Percentiles rank a stretch among this genome's conserved stretches.
phyloP scores from a whole-genome alignment of 1,140 invertebrate species.

The Ostrea edulis region DNA sequence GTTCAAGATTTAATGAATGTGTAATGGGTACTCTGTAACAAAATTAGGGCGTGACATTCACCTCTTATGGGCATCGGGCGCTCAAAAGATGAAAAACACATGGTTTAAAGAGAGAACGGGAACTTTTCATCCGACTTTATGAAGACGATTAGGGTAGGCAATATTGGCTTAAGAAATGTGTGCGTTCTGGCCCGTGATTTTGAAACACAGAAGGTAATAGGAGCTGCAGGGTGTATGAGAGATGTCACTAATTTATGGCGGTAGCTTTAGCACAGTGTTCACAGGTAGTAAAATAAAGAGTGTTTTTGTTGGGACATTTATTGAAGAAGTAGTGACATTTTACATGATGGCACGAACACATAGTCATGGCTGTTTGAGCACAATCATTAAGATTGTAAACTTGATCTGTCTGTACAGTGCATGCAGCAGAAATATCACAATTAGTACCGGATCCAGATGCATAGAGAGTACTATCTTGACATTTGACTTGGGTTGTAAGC shows the following conservation, averaged over 20 bases:
- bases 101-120: neutral
- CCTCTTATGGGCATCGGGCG: neutral
- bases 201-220: slow-evolving; percentile 26
- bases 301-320: slow-evolving; percentile 33
- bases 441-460: too few species aligned
- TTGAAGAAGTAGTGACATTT: slow-evolving; percentile 32
- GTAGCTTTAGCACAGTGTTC: slow-evolving; percentile 27
- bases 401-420: neutral
- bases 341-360: slow-evolving; percentile 36
- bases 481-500: too few species aligned
- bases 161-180: neutral
- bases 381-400: neutral
- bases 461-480: too few species aligned
- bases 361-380: neutral
- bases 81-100: slow-evolving; percentile 1
- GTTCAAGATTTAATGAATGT: slow-evolving; percentile 25
- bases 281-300: slow-evolving; percentile 35
- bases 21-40: slow-evolving; percentile 20
- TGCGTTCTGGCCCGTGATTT: slow-evolving; percentile 11
- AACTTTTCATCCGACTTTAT: neutral
- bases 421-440: neutral
- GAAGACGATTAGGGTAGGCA: slow-evolving; percentile 7
- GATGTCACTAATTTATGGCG: slow-evolving; percentile 30
- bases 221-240: slow-evolving; percentile 8
- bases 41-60: slow-evolving; percentile 8